phyloP scores from a whole-genome alignment of 2,113 vertebrate genomes.

The Ageneiosus marmoratus region DNA sequence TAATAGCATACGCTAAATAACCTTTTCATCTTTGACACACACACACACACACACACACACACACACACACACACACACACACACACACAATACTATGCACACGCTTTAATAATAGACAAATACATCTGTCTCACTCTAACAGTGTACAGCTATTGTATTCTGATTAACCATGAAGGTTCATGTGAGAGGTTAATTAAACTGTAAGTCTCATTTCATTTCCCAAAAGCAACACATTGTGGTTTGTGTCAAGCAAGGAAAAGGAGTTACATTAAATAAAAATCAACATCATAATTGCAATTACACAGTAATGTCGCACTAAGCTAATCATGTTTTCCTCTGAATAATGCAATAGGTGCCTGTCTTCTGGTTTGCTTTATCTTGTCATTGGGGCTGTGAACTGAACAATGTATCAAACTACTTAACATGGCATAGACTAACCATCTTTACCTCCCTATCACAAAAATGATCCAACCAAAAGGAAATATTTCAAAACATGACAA shows the following conservation, averaged over 20 bases:
- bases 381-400: not conserved
- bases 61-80: not conserved
- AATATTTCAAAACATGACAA: not conserved
- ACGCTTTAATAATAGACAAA: constrained; percentile 22
- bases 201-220: constrained; percentile 48
- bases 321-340: constrained; percentile 17
- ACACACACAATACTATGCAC: no score
- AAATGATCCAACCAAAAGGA: not conserved
- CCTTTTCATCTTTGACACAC: not conserved
- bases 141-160: constrained; percentile 51
- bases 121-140: constrained; percentile 37
- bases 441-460: not conserved
- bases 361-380: not conserved
- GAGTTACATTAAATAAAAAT: constrained; percentile 42
- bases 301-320: not conserved
- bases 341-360: not conserved
- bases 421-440: not conserved
- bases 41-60: not conserved
- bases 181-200: constrained; percentile 66
- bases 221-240: constrained; percentile 30
- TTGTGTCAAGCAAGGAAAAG: constrained; percentile 22
- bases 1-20: not conserved
- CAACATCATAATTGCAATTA: constrained; percentile 43
- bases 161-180: constrained; percentile 58
- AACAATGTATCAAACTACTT: constrained; percentile 8